Conservation (phyloP, 2,888 invertebrate species). For the Eumerus sabulonum region DNA sequence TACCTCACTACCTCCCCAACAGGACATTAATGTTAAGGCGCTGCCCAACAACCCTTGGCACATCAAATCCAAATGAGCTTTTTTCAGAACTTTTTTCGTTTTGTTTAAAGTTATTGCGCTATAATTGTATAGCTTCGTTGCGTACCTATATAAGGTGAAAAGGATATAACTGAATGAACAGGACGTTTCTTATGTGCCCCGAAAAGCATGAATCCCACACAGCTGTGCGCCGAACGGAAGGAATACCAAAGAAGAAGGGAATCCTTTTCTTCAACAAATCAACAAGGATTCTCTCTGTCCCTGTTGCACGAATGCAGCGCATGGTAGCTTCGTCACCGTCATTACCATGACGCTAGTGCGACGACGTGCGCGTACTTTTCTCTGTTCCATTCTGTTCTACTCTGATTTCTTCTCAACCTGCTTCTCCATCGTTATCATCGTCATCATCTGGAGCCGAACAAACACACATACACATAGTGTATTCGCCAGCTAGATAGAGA, state of each 20-base stretch:
- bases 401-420: conserved; percentile 50
- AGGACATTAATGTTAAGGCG: too few species aligned
- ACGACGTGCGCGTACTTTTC: conserved; percentile 68
- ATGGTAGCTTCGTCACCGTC: not conserved
- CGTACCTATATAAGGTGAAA: conserved; percentile 27
- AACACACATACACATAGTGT: conserved; percentile 12
- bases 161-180: conserved; percentile 65
- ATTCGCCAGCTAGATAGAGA: too few species aligned
- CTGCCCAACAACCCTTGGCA: conserved; percentile 26
- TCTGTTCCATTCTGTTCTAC: conserved; percentile 28
- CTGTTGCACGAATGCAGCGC: conserved; percentile 21
- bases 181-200: conserved; percentile 51
- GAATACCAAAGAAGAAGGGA: not conserved
- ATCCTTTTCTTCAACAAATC: conserved; percentile 64
- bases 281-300: conserved; percentile 64
- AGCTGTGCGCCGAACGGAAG: conserved; percentile 32
- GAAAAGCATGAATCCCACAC: too few species aligned
- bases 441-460: too few species aligned
- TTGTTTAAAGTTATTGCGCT: conserved; percentile 62
- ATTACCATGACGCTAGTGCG: conserved; percentile 52
- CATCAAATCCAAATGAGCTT: conserved; percentile 45
- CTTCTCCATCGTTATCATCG: too few species aligned
- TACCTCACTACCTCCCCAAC: conserved; percentile 53
- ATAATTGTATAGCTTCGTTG: conserved; percentile 61
- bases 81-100: too few species aligned